A percentile compares a stretch with the other conserved stretches of the same genome.
phyloP scores from a whole-genome alignment of 2,113 vertebrate genomes.

The Apodemus speciosus region DNA sequence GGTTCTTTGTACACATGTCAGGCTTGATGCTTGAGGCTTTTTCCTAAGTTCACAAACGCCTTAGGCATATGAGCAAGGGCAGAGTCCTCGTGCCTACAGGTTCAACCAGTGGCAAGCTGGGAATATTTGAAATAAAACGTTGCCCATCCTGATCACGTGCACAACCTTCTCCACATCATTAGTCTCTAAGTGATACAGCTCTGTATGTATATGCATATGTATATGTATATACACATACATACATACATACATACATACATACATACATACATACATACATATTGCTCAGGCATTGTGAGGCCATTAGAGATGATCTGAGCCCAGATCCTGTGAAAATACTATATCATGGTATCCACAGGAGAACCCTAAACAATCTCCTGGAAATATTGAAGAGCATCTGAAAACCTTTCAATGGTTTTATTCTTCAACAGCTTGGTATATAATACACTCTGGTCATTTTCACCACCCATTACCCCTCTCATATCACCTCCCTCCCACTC shows the following conservation, averaged over 20 bases:
- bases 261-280: not conserved
- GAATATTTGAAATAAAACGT: not conserved
- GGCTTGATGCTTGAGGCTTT: not conserved
- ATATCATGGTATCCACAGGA: not conserved
- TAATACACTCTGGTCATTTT: not conserved
- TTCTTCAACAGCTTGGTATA: not conserved
- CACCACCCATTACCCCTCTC: not conserved
- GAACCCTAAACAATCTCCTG: not conserved
- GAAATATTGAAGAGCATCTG: too few species aligned
- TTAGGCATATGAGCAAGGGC: fast-evolving
- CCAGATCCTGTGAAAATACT: not conserved
- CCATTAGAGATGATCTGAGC: not conserved
- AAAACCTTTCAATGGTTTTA: not conserved
- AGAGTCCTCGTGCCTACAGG: not conserved
- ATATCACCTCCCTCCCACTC: not conserved
- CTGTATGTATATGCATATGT: too few species aligned
- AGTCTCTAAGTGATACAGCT: not conserved
- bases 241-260: too few species aligned
- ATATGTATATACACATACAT: too few species aligned
- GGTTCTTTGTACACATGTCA: not conserved
- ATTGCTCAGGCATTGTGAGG: too few species aligned
- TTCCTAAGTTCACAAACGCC: not conserved
- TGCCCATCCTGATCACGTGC: not conserved
- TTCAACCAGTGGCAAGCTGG: not conserved
- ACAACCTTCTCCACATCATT: not conserved